A percentile compares a stretch with the other conserved stretches of the same genome.
Conservation (phyloP, 1,140 invertebrate genomes). For the Pollicipes pollicipes region DNA sequence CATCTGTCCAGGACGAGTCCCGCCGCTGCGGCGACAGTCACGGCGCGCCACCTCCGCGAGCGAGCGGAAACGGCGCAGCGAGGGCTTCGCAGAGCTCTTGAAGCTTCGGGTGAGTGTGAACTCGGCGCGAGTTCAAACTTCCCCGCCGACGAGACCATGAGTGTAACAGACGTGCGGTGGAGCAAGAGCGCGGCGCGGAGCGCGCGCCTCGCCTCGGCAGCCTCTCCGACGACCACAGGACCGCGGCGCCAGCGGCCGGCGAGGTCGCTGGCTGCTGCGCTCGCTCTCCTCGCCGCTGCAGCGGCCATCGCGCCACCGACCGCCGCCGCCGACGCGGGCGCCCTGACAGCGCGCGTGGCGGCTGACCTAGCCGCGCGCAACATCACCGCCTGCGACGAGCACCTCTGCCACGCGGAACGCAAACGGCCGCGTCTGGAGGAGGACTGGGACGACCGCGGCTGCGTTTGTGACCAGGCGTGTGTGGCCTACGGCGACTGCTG, state of each 20-base stretch:
- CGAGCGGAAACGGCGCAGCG: neutral
- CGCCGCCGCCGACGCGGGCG: neutral
- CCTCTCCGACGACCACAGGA: neutral
- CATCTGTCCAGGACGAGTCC: neutral
- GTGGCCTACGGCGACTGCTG: slow-evolving; percentile 34
- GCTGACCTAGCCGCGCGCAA: neutral
- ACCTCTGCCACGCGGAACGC: neutral
- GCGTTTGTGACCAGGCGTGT: slow-evolving; percentile 32
- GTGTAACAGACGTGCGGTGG: neutral
- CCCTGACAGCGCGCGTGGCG: neutral
- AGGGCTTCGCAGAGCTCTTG: too few relatives aligned
- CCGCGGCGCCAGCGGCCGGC: too few relatives aligned
- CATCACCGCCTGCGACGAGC: neutral
- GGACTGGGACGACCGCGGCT: slow-evolving; percentile 29
- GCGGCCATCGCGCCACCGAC: neutral
- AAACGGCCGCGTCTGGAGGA: neutral
- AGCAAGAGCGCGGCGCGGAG: neutral
- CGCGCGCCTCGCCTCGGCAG: too few relatives aligned
- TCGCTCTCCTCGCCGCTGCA: neutral
- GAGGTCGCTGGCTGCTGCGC: neutral
- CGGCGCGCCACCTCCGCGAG: neutral
- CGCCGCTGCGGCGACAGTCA: too few relatives aligned
- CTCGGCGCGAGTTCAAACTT: neutral
- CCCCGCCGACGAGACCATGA: neutral
- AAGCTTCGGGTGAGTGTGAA: too few relatives aligned